phyloP scores from a whole-genome alignment of 2,113 vertebrate genomes.

The Pygoscelis adeliae region DNA sequence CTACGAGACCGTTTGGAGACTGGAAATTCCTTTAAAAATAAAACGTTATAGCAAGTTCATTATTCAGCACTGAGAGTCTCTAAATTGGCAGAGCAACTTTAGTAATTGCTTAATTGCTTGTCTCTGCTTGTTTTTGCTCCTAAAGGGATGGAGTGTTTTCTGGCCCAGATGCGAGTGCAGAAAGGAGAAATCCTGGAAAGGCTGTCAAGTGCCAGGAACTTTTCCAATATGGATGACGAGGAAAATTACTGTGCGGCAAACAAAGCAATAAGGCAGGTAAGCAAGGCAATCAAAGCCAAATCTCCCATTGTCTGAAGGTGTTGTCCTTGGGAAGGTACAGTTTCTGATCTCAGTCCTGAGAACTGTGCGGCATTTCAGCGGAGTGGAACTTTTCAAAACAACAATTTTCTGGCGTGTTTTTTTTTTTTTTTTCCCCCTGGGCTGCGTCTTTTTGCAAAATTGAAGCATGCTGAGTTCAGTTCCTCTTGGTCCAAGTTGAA shows the following conservation, averaged over 20 bases:
- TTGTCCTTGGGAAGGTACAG: neutral
- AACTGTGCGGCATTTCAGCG: neutral
- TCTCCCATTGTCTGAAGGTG: rapidly evolving
- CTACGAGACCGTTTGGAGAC: neutral
- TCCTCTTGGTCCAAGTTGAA: neutral
- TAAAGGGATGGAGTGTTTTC: constrained; percentile 89
- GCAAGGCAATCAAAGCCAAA: neutral
- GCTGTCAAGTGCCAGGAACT: constrained; percentile 90
- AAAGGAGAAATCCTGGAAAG: constrained; percentile 92
- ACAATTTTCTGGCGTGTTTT: rapidly evolving
- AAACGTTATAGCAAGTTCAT: neutral
- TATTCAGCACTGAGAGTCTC: neutral
- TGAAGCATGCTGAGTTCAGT: neutral
- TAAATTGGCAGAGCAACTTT: neutral
- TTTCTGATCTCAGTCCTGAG: neutral
- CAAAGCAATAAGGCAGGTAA: constrained; percentile 90
- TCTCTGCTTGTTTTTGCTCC: neutral
- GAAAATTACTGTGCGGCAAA: constrained; percentile 89
- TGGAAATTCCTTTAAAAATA: neutral
- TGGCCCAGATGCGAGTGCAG: constrained; percentile 90
- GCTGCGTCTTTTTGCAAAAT: neutral
- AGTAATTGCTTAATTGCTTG: neutral
- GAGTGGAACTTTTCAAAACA: neutral
- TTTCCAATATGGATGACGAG: constrained; percentile 91
- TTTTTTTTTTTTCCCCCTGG: too few species aligned